A percentile compares a stretch with the other conserved stretches of the same genome.
Evolutionary conservation across 2,113 vertebrate species (phyloP).

Genomic region (Zapus hudsonius): DNA sequence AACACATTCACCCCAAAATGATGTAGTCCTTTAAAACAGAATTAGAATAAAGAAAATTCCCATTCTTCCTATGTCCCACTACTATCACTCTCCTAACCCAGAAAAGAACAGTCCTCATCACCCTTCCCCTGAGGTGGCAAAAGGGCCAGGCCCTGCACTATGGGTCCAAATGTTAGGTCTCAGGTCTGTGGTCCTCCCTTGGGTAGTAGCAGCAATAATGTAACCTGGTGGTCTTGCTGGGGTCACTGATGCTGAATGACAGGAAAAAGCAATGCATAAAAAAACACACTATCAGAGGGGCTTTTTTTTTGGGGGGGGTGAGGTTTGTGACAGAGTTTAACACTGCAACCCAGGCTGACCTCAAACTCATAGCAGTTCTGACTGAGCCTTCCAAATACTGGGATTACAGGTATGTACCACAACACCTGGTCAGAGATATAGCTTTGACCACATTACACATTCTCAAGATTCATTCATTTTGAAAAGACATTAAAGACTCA

Average conservation of each 20-base stretch:
- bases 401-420: background rate
- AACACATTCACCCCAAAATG: conserved; percentile 28
- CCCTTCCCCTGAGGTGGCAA: background rate
- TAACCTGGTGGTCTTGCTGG: background rate
- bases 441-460: background rate
- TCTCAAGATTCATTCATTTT: conserved; percentile 30
- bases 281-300: background rate
- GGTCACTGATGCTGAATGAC: background rate
- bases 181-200: background rate
- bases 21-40: background rate
- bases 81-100: background rate
- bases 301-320: background rate
- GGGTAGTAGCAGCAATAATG: background rate
- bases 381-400: background rate
- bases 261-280: conserved; percentile 40
- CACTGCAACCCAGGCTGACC: background rate
- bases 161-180: background rate
- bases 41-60: background rate
- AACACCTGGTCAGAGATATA: background rate
- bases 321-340: background rate
- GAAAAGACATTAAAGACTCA: conserved; percentile 25
- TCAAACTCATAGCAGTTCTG: background rate
- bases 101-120: background rate
- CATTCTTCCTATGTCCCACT: background rate
- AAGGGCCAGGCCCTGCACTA: background rate